phyloP scores from a whole-genome alignment of 2,888 invertebrate species.

The Pseudococcus longispinus region DNA sequence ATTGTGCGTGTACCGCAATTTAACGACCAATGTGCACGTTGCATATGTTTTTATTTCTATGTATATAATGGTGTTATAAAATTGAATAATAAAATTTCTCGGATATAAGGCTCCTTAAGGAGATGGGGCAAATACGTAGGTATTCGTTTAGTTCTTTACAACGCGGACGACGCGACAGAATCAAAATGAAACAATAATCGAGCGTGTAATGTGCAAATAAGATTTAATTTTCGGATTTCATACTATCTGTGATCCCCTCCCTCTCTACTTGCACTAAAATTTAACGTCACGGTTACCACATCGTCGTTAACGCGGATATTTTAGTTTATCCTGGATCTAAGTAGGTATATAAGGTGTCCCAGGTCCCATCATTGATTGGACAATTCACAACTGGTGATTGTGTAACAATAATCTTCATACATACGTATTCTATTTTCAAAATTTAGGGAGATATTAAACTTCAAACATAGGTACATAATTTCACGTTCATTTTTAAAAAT shows the following conservation, averaged over 20 bases:
- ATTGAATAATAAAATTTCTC: slow-evolving; percentile 23
- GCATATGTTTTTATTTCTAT: background rate
- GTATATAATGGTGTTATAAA: background rate
- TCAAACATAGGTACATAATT: too few relatives aligned
- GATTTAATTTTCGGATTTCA: slow-evolving; percentile 18
- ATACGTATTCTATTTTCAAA: too few relatives aligned
- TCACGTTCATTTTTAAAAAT: too few relatives aligned
- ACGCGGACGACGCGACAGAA: background rate
- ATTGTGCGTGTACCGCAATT: background rate
- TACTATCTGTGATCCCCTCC: background rate
- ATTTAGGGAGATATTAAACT: too few relatives aligned
- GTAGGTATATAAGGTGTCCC: too few relatives aligned
- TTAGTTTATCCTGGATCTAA: background rate
- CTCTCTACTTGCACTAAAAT: too few relatives aligned
- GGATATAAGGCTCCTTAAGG: background rate
- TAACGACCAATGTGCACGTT: slow-evolving; percentile 2
- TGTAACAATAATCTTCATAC: too few relatives aligned
- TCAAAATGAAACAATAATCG: slow-evolving; percentile 1
- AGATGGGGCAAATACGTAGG: background rate
- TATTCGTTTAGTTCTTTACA: background rate
- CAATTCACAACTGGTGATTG: too few relatives aligned
- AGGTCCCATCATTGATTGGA: too few relatives aligned
- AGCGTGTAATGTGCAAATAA: slow-evolving; percentile 16
- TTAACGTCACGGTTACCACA: background rate
- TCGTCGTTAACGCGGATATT: too few relatives aligned